Conservation (phyloP, 2,797 vertebrate genomes). For the Pangasius larnaudii region DNA sequence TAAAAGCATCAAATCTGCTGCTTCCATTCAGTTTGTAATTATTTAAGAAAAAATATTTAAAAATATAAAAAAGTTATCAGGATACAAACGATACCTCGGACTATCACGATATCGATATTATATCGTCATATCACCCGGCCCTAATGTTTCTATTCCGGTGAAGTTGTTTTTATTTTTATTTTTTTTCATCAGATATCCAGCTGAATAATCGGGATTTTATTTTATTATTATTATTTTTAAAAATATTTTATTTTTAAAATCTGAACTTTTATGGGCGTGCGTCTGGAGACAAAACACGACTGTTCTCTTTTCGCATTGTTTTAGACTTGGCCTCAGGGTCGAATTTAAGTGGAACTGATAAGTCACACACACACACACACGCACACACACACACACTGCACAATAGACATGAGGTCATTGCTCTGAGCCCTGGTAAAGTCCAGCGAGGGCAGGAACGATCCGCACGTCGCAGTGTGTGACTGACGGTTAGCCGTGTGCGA, state of each 20-base stretch:
- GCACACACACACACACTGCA: conserved; percentile 39
- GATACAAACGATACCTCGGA: background rate
- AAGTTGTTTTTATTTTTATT: background rate
- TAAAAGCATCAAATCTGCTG: too few species aligned
- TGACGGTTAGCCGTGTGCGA: conserved; percentile 59
- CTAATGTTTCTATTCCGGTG: background rate
- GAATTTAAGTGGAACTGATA: background rate
- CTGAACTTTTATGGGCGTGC: background rate
- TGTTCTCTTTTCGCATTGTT: conserved; percentile 1
- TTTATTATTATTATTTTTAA: too few species aligned
- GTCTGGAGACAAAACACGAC: background rate
- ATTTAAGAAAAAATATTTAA: too few species aligned
- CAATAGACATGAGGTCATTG: conserved; percentile 74
- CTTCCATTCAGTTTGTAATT: too few species aligned
- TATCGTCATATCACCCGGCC: too few species aligned
- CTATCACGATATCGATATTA: background rate
- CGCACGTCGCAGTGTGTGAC: conserved; percentile 1
- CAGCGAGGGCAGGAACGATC: conserved; percentile 65
- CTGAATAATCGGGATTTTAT: too few species aligned
- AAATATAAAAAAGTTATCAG: too few species aligned
- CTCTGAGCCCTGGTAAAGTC: conserved; percentile 64
- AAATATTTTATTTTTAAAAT: too few species aligned
- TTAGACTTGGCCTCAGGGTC: conserved; percentile 5
- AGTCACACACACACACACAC: background rate
- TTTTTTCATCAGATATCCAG: too few species aligned